These are phyloP conservation scores for Hydra vulgaris DNA, from an alignment of 30 jellyfish, hydroid and myxozoan genomes.

Conservation along the genomic window DNA sequence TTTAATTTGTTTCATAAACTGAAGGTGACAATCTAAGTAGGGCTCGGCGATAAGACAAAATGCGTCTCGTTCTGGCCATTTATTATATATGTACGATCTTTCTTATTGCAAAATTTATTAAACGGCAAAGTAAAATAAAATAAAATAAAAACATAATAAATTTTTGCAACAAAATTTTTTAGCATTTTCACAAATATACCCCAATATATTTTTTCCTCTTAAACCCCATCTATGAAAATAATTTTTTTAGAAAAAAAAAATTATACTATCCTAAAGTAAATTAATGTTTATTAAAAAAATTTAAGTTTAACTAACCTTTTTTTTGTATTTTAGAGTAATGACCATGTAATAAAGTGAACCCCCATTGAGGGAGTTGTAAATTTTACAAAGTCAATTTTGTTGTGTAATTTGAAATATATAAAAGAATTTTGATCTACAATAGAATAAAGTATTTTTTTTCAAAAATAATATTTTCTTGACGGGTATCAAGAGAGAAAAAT, in stretches of 20 bases:
- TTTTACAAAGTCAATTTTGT: not conserved
- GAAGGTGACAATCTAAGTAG: too few species aligned
- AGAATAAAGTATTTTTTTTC: not conserved
- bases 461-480: not conserved
- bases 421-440: not conserved
- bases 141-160: too few species aligned
- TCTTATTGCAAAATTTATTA: too few species aligned
- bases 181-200: not conserved
- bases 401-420: not conserved
- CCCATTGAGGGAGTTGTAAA: not conserved
- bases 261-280: not conserved
- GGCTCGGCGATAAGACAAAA: too few species aligned
- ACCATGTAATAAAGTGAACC: not conserved
- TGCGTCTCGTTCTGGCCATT: too few species aligned
- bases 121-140: too few species aligned
- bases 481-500: too few species aligned
- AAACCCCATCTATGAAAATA: not conserved
- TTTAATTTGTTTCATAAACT: too few species aligned
- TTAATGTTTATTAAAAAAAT: too few species aligned
- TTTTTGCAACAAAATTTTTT: not conserved
- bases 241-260: not conserved
- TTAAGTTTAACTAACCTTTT: not conserved
- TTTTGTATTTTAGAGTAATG: not conserved
- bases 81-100: too few species aligned
- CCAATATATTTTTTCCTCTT: not conserved